A percentile compares a stretch with the other conserved stretches of the same genome.
Conservation (phyloP, 1,140 invertebrate genomes). For the Euura lappo region DNA sequence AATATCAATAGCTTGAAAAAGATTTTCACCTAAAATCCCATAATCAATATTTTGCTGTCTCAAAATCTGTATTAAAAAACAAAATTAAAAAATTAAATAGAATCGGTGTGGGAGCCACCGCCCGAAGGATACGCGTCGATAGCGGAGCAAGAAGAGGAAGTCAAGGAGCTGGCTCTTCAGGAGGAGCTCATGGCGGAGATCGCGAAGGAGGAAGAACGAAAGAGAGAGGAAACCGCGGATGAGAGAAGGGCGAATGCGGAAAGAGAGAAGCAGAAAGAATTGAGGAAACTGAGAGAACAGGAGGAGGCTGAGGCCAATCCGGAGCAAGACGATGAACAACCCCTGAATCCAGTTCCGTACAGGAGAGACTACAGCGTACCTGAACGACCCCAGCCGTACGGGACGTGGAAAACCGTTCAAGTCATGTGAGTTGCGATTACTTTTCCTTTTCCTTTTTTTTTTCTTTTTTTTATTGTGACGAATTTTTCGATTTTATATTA, state of each 20-base stretch:
- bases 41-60: too few relatives aligned
- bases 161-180: conserved; percentile 49
- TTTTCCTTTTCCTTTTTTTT: too few relatives aligned
- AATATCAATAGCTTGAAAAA: too few relatives aligned
- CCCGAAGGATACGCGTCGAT: conserved; percentile 69
- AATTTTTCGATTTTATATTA: too few relatives aligned
- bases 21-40: too few relatives aligned
- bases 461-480: too few relatives aligned
- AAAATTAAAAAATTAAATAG: conserved; percentile 41
- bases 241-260: conserved; percentile 59
- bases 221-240: conserved; percentile 43
- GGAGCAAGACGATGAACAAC: conserved; percentile 39
- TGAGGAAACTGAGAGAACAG: conserved; percentile 52
- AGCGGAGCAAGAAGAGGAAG: conserved; percentile 65
- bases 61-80: too few relatives aligned
- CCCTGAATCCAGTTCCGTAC: conserved; percentile 57
- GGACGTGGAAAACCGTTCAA: conserved; percentile 68
- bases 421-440: conserved; percentile 51
- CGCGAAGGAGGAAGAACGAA: conserved; percentile 59
- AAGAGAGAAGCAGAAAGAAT: conserved; percentile 53
- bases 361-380: conserved; percentile 56
- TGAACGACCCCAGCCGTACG: conserved; percentile 67
- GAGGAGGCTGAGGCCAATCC: conserved; percentile 35
- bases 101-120: conserved; percentile 71
- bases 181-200: conserved; percentile 62